Conservation (phyloP, 2,888 invertebrate genomes). For the Glaucopsyche alexis region DNA sequence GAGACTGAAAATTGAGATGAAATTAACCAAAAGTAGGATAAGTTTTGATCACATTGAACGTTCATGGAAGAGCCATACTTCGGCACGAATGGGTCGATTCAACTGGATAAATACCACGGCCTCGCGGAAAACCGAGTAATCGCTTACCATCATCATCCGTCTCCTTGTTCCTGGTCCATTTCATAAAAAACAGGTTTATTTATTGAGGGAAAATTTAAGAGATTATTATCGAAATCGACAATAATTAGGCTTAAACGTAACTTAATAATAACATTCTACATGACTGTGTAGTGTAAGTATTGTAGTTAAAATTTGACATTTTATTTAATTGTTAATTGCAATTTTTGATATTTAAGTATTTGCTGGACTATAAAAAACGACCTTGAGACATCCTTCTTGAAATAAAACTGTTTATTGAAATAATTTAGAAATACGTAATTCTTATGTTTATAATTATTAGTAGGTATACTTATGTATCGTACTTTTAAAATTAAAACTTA, state of each 20-base stretch:
- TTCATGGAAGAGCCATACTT: too few species aligned
- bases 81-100: too few species aligned
- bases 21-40: too few species aligned
- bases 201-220: not conserved
- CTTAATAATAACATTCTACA: too few species aligned
- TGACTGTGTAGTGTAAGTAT: not conserved
- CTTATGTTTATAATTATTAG: not conserved
- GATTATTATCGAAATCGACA: not conserved
- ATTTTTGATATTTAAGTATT: not conserved
- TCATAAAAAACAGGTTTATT: not conserved
- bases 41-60: too few species aligned
- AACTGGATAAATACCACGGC: too few species aligned
- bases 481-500: too few species aligned
- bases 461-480: not conserved
- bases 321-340: not conserved
- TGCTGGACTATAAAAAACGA: not conserved
- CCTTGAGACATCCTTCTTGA: not conserved
- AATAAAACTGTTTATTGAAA: not conserved
- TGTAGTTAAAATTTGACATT: not conserved
- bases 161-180: too few species aligned
- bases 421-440: not conserved
- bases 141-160: too few species aligned
- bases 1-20: too few species aligned
- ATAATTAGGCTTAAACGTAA: not conserved
- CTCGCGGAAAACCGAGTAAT: too few species aligned